These are phyloP conservation scores for Anas platyrhynchos DNA, from an alignment of 2,113 vertebrate species.

Conservation along the genomic window DNA sequence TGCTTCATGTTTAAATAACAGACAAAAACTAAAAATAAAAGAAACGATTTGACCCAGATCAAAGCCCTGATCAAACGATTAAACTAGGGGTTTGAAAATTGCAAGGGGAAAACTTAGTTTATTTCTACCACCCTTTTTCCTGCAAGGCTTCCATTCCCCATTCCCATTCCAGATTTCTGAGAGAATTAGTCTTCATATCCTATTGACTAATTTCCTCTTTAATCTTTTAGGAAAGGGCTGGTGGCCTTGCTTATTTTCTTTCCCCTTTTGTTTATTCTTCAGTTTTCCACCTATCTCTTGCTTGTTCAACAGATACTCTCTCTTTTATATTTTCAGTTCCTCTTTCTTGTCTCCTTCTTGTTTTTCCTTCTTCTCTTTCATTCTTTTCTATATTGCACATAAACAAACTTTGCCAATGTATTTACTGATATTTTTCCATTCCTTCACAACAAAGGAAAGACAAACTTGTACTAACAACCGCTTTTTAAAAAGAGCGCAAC, in stretches of 20 bases:
- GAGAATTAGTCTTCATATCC: neutral
- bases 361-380: neutral
- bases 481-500: neutral
- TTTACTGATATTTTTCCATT: neutral
- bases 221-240: neutral
- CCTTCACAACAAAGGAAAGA: neutral
- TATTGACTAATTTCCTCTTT: neutral
- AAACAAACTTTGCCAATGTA: neutral
- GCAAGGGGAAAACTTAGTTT: neutral
- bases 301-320: neutral
- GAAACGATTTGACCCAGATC: neutral
- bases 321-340: neutral
- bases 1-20: neutral
- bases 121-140: neutral
- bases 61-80: neutral
- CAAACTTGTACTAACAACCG: neutral
- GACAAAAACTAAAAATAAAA: neutral
- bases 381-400: neutral
- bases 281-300: neutral
- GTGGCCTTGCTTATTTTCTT: neutral
- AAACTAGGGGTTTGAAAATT: neutral
- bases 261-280: neutral
- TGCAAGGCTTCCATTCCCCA: neutral
- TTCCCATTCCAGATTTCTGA: neutral
- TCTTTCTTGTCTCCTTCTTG: neutral